Conservation (phyloP, 2,888 invertebrate species). For the Barypeithes pellucidus region DNA sequence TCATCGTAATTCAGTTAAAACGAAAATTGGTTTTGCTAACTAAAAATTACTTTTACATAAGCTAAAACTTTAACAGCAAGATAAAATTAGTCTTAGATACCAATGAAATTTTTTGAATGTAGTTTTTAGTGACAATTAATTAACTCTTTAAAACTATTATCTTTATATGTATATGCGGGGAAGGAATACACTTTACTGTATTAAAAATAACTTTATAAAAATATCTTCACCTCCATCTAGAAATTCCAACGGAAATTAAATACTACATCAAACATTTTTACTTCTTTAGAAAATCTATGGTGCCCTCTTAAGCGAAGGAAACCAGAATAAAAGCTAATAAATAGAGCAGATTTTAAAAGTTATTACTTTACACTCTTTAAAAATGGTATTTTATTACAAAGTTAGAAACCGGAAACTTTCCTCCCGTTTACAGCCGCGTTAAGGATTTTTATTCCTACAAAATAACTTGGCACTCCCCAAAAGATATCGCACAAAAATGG, state of each 20-base stretch:
- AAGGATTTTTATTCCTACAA: conserved; percentile 24
- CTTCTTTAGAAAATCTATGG: background rate
- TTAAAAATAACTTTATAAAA: no score
- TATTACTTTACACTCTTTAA: conserved; percentile 2
- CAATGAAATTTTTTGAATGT: no score
- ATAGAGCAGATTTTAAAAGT: conserved; percentile 13
- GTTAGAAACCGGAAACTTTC: conserved; percentile 33
- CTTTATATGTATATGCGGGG: no score
- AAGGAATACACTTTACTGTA: no score
- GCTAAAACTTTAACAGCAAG: no score
- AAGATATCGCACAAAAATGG: conserved; percentile 34
- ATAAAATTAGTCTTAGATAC: no score
- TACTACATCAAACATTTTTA: background rate
- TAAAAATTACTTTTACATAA: no score
- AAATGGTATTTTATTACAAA: conserved; percentile 22
- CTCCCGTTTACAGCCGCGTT: conserved; percentile 11
- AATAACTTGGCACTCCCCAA: conserved; percentile 24
- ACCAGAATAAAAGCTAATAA: background rate
- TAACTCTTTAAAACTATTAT: no score
- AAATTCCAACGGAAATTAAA: background rate
- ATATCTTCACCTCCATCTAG: no score
- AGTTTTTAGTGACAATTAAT: no score
- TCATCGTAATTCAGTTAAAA: no score
- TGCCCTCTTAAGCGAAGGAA: background rate
- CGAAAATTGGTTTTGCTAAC: no score